Evolutionary conservation across 2,888 invertebrate genomes (phyloP).

Genomic region (Alsophila aescularia): DNA sequence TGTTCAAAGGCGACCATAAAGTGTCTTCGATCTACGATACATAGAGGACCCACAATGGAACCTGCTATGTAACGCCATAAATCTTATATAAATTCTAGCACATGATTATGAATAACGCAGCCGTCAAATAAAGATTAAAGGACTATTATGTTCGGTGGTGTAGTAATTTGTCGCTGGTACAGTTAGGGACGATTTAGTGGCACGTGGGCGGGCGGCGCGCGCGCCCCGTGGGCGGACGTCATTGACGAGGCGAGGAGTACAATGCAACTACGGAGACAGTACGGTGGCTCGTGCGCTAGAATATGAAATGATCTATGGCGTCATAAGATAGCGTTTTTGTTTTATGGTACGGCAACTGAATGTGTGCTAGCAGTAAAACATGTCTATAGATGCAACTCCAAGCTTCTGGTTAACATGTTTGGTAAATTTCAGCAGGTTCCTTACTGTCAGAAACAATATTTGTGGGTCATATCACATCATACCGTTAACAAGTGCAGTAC

Average conservation of each 20-base stretch:
- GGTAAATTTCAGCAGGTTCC: too few relatives aligned
- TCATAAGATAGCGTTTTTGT: too few relatives aligned
- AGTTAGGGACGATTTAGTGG: conserved; percentile 75
- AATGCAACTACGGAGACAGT: conserved; percentile 6
- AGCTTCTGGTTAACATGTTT: too few relatives aligned
- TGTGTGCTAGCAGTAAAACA: too few relatives aligned
- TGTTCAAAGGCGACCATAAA: too few relatives aligned
- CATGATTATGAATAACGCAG: conserved; percentile 42
- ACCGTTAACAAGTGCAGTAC: too few relatives aligned
- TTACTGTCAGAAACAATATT: too few relatives aligned
- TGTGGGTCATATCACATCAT: too few relatives aligned
- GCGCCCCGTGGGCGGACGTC: conserved; percentile 64
- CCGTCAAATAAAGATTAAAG: conserved; percentile 60
- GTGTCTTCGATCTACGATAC: background rate
- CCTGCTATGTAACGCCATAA: conserved; percentile 8
- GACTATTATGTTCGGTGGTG: conserved; percentile 55
- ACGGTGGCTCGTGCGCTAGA: background rate
- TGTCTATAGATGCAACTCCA: too few relatives aligned
- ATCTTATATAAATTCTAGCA: conserved; percentile 22
- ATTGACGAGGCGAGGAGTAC: conserved; percentile 64
- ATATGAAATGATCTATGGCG: background rate
- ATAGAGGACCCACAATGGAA: background rate
- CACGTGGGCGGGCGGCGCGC: conserved; percentile 71
- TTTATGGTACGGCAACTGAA: too few relatives aligned
- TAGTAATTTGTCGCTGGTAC: conserved; percentile 74